A percentile compares a stretch with the other conserved stretches of the same genome.
Evolutionary conservation across 2,113 vertebrate species (phyloP).

Genomic region (Nipponia nippon): DNA sequence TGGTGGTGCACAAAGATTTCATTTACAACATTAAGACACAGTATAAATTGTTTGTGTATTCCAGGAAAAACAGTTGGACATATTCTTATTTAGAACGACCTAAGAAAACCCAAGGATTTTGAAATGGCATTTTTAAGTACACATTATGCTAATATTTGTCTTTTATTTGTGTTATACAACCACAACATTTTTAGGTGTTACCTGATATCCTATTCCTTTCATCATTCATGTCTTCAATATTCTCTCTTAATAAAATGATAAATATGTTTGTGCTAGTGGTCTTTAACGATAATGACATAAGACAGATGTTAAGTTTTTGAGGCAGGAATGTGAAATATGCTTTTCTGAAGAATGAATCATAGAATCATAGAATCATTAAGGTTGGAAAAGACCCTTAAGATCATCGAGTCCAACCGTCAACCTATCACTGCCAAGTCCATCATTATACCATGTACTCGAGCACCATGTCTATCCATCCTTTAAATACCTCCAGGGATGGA

Average conservation of each 20-base stretch:
- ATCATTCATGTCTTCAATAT: neutral
- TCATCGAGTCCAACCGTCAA: no score
- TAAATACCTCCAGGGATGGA: no score
- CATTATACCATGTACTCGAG: no score
- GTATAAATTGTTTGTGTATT: neutral
- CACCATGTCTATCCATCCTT: no score
- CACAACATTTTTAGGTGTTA: neutral
- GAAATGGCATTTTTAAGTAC: neutral
- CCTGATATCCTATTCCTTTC: neutral
- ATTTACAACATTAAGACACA: neutral
- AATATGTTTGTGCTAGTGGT: neutral
- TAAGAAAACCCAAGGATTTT: neutral
- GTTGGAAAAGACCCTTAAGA: no score
- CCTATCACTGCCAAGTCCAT: no score
- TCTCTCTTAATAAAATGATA: neutral
- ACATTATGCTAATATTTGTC: neutral
- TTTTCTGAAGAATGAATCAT: neutral
- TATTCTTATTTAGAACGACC: neutral
- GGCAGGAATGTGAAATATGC: neutral
- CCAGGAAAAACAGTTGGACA: neutral
- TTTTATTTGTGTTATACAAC: neutral
- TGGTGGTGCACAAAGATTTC: neutral
- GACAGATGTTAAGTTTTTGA: neutral
- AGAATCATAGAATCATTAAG: no score
- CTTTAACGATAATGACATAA: neutral